Percentiles rank a stretch among this genome's conserved stretches.
Conservation (phyloP, 2,888 invertebrate genomes). For the Arge pagana region DNA sequence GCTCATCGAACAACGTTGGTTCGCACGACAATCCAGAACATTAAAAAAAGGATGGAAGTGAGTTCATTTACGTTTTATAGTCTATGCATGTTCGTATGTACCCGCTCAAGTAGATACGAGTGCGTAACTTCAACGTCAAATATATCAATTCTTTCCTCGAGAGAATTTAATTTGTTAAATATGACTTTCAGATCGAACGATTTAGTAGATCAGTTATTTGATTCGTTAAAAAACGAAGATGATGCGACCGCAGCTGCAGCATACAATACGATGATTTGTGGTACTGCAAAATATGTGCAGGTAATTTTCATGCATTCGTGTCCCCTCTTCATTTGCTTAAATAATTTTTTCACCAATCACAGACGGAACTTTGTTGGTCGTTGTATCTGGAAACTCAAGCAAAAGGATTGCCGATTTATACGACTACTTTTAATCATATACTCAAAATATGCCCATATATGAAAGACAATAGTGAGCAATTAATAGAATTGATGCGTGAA, state of each 20-base stretch:
- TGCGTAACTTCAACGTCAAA: too few relatives aligned
- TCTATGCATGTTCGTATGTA: too few relatives aligned
- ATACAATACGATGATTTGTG: slow-evolving; percentile 80
- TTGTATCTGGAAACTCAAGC: slow-evolving; percentile 69
- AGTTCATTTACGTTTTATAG: slow-evolving; percentile 42
- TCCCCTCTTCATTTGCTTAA: slow-evolving; percentile 1
- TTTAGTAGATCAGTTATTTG: slow-evolving; percentile 77
- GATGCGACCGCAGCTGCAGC: slow-evolving; percentile 65
- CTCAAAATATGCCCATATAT: slow-evolving; percentile 66
- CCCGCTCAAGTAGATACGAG: too few relatives aligned
- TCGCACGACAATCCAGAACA: slow-evolving; percentile 56
- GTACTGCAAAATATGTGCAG: slow-evolving; percentile 78
- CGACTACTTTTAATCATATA: slow-evolving; percentile 72
- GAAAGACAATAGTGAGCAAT: slow-evolving; percentile 68
- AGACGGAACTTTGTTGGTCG: slow-evolving; percentile 69
- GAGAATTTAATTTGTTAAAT: neutral
- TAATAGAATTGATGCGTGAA: slow-evolving; percentile 67
- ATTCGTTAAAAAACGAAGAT: slow-evolving; percentile 63
- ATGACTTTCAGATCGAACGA: slow-evolving; percentile 65
- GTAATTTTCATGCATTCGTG: slow-evolving; percentile 45
- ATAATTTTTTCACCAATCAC: slow-evolving; percentile 14
- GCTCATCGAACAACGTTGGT: slow-evolving; percentile 81
- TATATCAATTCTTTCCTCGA: neutral
- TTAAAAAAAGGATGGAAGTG: slow-evolving; percentile 67
- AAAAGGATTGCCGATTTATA: slow-evolving; percentile 67